A percentile compares a stretch with the other conserved stretches of the same genome.
phyloP scores from a whole-genome alignment of 2,797 vertebrate genomes.

The Anguilla anguilla region DNA sequence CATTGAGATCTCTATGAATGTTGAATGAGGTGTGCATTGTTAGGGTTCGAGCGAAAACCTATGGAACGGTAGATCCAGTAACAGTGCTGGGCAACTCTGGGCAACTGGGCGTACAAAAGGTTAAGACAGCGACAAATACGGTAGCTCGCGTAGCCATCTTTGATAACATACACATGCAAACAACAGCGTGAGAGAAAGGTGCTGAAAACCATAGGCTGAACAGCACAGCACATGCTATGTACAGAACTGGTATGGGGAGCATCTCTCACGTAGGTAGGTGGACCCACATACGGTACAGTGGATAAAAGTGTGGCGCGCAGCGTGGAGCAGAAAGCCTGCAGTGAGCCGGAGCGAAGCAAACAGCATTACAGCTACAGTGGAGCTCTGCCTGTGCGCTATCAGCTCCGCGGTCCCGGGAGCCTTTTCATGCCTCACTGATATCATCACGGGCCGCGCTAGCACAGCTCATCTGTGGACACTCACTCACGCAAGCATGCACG shows the following conservation, averaged over 20 bases:
- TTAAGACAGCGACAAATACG: not conserved
- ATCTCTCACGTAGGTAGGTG: not conserved
- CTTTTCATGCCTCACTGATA: constrained; percentile 38
- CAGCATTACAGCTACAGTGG: not conserved
- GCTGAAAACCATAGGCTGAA: not conserved
- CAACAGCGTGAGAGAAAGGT: not conserved
- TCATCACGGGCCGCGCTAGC: constrained; percentile 29
- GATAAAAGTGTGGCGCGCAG: not conserved
- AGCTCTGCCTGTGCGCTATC: constrained; percentile 21
- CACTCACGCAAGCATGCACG: not conserved
- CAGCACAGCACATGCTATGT: not conserved
- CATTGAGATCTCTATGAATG: no score
- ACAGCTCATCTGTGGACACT: not conserved
- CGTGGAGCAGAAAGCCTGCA: not conserved
- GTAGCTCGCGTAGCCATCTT: not conserved
- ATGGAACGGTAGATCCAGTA: not conserved
- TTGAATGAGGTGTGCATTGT: no score
- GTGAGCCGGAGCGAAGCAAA: not conserved
- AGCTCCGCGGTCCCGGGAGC: constrained; percentile 13
- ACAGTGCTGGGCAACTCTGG: no score
- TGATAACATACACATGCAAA: not conserved
- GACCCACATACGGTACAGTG: not conserved
- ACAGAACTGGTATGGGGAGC: not conserved
- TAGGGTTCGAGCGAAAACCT: no score
- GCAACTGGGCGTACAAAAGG: not conserved